Evolutionary conservation across 1,140 invertebrate genomes (phyloP).

Genomic region (Popillia japonica): DNA sequence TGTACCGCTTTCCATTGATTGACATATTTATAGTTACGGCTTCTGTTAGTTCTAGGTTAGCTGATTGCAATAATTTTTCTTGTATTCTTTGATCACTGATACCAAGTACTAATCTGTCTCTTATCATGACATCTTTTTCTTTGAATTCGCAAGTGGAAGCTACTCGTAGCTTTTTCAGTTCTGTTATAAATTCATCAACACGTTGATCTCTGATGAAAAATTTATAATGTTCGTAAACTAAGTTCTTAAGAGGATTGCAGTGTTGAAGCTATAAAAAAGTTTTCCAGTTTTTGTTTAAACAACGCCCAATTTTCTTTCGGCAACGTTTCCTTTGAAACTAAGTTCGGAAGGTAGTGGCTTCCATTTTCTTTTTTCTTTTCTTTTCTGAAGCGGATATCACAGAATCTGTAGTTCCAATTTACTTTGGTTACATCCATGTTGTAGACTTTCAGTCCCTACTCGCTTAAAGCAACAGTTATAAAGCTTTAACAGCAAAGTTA

Average conservation of each 20-base stretch:
- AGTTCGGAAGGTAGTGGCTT: too few species aligned
- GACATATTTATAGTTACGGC: background rate
- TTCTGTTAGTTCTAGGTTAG: background rate
- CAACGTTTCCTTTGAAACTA: too few species aligned
- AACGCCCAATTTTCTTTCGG: too few species aligned
- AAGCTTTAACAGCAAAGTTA: too few species aligned
- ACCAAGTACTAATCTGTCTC: slow-evolving; percentile 30
- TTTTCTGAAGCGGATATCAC: too few species aligned
- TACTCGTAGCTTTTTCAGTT: slow-evolving; percentile 39
- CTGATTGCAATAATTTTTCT: slow-evolving; percentile 8
- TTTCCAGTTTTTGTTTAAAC: too few species aligned
- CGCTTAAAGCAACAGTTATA: too few species aligned
- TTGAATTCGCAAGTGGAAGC: slow-evolving; percentile 38
- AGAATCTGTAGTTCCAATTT: too few species aligned
- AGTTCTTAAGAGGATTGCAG: slow-evolving; percentile 29
- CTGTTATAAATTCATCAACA: slow-evolving; percentile 38
- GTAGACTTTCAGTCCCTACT: too few species aligned
- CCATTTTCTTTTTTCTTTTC: too few species aligned
- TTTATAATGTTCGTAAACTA: slow-evolving; percentile 39
- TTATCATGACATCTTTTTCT: slow-evolving; percentile 20
- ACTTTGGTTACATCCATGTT: too few species aligned
- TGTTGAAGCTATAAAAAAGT: too few species aligned
- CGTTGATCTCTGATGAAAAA: slow-evolving; percentile 39
- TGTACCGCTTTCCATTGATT: slow-evolving; percentile 47
- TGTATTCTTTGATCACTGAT: background rate